phyloP scores from a whole-genome alignment of 2,888 invertebrate species.

The Spatulosminthurus flaviceps region DNA sequence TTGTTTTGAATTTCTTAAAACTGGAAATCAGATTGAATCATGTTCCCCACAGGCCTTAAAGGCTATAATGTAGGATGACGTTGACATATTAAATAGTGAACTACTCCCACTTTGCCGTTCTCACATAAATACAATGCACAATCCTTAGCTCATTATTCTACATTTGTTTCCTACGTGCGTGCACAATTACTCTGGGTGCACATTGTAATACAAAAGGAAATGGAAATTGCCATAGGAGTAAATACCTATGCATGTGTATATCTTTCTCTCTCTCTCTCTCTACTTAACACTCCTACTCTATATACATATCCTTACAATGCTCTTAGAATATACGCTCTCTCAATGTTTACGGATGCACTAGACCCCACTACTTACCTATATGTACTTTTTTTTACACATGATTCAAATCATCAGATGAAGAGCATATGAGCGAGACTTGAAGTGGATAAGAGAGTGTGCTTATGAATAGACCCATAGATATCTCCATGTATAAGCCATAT shows the following conservation, averaged over 20 bases:
- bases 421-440: no score
- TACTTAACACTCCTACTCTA: no score
- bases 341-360: no score
- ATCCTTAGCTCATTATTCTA: background rate
- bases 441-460: no score
- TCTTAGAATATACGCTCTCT: no score
- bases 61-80: background rate
- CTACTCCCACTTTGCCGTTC: background rate
- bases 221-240: slow-evolving; percentile 4
- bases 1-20: background rate
- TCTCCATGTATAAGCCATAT: no score
- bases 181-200: slow-evolving; percentile 5
- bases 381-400: no score
- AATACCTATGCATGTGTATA: background rate
- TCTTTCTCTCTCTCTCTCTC: no score
- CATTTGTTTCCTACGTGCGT: slow-evolving; percentile 18
- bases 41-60: background rate
- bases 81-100: slow-evolving; percentile 7
- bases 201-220: slow-evolving; percentile 22
- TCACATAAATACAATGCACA: slow-evolving; percentile 17
- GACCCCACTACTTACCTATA: no score
- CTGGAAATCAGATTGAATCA: background rate
- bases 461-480: no score
- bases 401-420: no score
- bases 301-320: no score